Evolutionary conservation across 1,140 invertebrate genomes (phyloP).

Genomic region (Aphelinus certus): DNA sequence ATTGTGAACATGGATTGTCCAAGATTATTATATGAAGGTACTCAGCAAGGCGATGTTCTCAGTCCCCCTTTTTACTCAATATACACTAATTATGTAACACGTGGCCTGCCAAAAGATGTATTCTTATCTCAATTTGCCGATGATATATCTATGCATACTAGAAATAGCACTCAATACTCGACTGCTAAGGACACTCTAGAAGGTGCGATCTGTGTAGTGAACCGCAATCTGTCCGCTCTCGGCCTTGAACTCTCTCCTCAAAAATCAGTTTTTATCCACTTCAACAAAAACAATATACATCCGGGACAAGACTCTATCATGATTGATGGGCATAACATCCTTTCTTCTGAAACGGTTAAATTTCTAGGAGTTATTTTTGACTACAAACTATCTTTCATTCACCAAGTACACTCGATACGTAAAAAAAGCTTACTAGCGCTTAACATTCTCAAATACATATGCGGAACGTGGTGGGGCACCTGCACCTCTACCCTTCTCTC

Average conservation of each 20-base stretch:
- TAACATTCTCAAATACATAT: constrained; percentile 14
- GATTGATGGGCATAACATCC: background rate
- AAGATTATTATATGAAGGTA: background rate
- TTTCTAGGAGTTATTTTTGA: background rate
- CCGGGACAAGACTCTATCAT: background rate
- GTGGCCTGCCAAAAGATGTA: background rate
- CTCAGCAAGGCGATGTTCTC: constrained; percentile 3
- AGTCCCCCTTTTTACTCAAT: constrained; percentile 3
- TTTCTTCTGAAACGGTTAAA: background rate
- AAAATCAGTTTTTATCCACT: background rate
- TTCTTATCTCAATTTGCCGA: background rate
- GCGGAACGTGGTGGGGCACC: background rate
- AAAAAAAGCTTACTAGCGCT: no score
- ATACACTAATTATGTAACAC: background rate
- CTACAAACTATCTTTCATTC: background rate
- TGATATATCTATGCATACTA: background rate
- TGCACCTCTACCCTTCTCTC: background rate
- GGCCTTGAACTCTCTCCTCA: background rate
- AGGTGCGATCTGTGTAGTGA: background rate
- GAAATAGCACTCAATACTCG: background rate
- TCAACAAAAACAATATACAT: background rate
- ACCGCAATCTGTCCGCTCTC: background rate
- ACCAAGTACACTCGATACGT: no score
- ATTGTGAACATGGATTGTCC: background rate
- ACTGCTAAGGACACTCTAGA: background rate